Conservation (phyloP, 2,888 invertebrate genomes). For the Acanthosepion esculentum region DNA sequence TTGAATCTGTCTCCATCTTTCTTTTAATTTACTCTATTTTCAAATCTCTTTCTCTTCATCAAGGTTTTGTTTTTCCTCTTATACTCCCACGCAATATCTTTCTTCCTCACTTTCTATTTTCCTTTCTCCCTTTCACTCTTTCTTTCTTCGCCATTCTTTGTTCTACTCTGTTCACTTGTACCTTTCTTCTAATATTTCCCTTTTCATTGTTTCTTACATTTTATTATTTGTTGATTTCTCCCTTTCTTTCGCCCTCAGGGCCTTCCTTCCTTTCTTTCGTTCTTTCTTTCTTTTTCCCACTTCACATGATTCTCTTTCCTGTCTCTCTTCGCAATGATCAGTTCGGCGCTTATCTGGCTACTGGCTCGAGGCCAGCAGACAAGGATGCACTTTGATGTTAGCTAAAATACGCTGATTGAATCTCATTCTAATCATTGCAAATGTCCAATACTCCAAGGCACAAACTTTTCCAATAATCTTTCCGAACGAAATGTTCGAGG, state of each 20-base stretch:
- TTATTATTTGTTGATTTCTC: background rate
- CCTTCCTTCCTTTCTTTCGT: background rate
- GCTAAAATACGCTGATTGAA: background rate
- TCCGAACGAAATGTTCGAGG: background rate
- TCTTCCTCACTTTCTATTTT: no score
- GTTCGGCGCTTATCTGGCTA: background rate
- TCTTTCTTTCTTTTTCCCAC: no score
- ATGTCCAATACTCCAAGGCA: background rate
- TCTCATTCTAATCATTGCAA: background rate
- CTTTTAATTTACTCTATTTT: no score
- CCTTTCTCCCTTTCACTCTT: no score
- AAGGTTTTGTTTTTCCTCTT: no score
- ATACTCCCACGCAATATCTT: no score
- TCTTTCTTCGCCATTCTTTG: no score
- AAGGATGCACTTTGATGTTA: conserved; percentile 21
- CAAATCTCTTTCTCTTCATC: no score
- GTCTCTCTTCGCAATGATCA: background rate
- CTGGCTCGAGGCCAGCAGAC: background rate
- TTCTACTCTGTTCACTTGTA: no score
- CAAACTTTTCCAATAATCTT: background rate
- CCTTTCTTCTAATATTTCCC: background rate
- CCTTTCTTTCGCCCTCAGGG: background rate
- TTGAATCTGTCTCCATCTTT: no score
- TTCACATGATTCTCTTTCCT: no score
- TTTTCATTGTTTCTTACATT: background rate